A percentile compares a stretch with the other conserved stretches of the same genome.
phyloP scores from a whole-genome alignment of 2,113 vertebrate species.

The Oxygymnocypris stewartii region DNA sequence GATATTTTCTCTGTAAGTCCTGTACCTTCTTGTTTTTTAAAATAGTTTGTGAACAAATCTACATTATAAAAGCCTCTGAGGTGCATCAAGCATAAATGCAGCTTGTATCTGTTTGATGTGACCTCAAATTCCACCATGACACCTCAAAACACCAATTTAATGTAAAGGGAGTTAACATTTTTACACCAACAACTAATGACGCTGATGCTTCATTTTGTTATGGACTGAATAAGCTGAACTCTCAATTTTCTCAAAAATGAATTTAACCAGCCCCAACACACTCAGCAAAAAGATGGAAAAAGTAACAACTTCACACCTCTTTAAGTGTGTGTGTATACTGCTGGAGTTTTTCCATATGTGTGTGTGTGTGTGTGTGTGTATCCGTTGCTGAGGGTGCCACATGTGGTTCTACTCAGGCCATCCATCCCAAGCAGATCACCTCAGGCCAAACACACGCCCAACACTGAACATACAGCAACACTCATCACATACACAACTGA shows the following conservation, averaged over 20 bases:
- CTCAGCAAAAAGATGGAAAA: conserved; percentile 21
- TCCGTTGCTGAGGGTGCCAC: conserved; percentile 74
- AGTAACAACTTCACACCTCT: conserved; percentile 69
- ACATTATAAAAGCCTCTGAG: too few relatives aligned
- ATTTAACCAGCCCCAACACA: conserved; percentile 17
- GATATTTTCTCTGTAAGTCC: too few relatives aligned
- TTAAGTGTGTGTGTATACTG: conserved; percentile 48
- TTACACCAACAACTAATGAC: too few relatives aligned
- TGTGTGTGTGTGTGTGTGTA: background rate
- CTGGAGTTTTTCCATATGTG: background rate
- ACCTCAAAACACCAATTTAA: too few relatives aligned
- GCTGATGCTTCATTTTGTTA: background rate
- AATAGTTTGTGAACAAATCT: too few relatives aligned
- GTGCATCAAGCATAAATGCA: too few relatives aligned
- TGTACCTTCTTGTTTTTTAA: too few relatives aligned
- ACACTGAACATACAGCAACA: conserved; percentile 17
- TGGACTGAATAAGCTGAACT: background rate
- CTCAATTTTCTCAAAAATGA: conserved; percentile 2
- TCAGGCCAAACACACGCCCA: conserved; percentile 39
- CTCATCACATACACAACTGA: background rate
- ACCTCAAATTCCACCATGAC: too few relatives aligned
- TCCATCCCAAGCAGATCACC: conserved; percentile 63
- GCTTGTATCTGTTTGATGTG: too few relatives aligned
- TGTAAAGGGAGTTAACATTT: too few relatives aligned
- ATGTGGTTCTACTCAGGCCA: conserved; percentile 85